Evolutionary conservation across 92 coral and sea anemone genomes (phyloP).

Genomic region (Diadumene lineata): DNA sequence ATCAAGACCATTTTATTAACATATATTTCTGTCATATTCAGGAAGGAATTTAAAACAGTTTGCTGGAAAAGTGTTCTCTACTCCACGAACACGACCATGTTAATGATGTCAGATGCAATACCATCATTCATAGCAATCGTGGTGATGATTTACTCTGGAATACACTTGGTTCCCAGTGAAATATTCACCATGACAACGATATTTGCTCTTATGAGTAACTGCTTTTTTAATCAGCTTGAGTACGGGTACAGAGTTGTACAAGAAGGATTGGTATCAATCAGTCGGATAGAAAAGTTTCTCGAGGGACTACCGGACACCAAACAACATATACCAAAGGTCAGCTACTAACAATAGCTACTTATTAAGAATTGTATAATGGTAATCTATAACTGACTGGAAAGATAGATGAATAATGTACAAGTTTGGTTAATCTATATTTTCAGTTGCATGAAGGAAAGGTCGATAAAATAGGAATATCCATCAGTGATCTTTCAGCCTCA

Average conservation of each 20-base stretch:
- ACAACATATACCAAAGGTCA: background rate
- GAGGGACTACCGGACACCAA: background rate
- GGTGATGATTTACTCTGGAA: constrained; percentile 3
- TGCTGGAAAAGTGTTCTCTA: background rate
- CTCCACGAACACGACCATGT: background rate
- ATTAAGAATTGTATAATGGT: background rate
- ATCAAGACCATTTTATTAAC: too few species aligned
- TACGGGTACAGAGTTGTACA: constrained; percentile 10
- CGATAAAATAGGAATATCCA: background rate
- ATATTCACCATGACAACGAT: background rate
- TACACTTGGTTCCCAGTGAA: background rate
- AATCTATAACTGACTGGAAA: too few species aligned
- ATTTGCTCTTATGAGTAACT: background rate
- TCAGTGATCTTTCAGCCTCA: background rate
- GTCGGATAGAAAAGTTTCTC: background rate
- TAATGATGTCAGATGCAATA: background rate
- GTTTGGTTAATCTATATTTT: too few species aligned
- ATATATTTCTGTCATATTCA: background rate
- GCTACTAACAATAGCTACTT: background rate
- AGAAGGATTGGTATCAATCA: background rate
- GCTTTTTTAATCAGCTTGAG: background rate
- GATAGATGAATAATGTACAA: too few species aligned
- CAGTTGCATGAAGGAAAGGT: background rate
- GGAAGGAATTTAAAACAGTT: background rate
- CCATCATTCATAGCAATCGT: background rate